Base-by-base conservation (phyloP, 2,113 vertebrate genomes). In the Petaurus breviceps region DNA sequence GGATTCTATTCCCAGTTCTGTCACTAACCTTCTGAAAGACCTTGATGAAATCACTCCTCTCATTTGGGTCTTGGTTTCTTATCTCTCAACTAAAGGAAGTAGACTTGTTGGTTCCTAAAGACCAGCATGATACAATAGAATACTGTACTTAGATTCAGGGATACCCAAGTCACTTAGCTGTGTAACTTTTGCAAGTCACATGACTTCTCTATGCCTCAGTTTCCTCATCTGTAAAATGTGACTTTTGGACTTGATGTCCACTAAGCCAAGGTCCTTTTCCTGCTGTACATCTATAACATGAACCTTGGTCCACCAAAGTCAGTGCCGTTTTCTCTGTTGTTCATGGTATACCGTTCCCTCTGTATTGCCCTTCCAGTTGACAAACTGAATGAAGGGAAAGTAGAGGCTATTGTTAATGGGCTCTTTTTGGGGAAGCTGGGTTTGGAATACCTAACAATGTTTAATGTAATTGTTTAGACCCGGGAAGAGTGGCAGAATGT, bases 401-500 rank as follows among this genome's bases (percentile, higher is more conserved):
- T 7, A n/a, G 89, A 90, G 55, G n/a, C 53, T 37, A 25, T 50
- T 14, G 51, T 2, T 57, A 43, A 46, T 89, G 37, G 68, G 19
- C 28, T 68, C 31, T 68, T 16, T 52, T 52, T 2, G 52, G 52
- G 16, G 3, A 3, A 22, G 52, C 16, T 31, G 84, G 92, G 46
- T 49, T 68, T 51, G 22, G 97, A 94, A 91, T 26, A 7, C 90
- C 91, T 94, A 98, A 26, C 37, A 91, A 93, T 24, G 31, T 92
- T 55, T 9, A 96, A 6, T 84, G 57, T 96, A 6, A 3, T 97
- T 98, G 94, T 97, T 97, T 97, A 99, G 99, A 99, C 99, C 19
- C 99, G 99, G 0, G 99, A 99, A 97, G 99, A 99, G 97, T 99
- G 99, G 99, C 99, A 99, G 98, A 99, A 99, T 0, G 99, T 99